phyloP scores from a whole-genome alignment of 2,797 vertebrate genomes.

The Paratrypauchen microcephalus region DNA sequence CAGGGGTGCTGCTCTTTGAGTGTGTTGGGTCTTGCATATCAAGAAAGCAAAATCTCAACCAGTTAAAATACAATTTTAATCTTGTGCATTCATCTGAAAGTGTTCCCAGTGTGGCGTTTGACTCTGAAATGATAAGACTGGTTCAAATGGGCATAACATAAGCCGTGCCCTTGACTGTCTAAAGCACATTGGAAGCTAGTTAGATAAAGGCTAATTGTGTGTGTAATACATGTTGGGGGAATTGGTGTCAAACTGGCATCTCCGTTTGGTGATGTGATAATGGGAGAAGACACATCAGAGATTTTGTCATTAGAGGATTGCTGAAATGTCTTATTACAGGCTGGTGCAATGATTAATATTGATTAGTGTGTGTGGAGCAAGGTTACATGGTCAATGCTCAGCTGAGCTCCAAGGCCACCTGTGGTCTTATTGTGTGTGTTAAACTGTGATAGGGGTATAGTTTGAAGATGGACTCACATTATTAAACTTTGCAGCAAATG shows the following conservation, averaged over 20 bases:
- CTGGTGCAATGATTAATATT: conserved; percentile 23
- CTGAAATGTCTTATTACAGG: conserved; percentile 14
- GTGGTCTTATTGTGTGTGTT: background rate
- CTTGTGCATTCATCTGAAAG: background rate
- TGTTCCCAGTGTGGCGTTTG: conserved; percentile 2
- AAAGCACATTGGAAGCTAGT: conserved; percentile 22
- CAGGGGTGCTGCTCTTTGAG: conserved; percentile 3
- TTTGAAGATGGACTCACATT: background rate
- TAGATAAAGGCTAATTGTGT: conserved; percentile 44
- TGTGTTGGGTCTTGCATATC: background rate
- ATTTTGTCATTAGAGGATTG: conserved; percentile 27
- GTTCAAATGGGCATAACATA: conserved; percentile 5
- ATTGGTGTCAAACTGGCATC: conserved; percentile 14
- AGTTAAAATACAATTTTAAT: conserved; percentile 8
- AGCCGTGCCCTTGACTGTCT: conserved; percentile 23
- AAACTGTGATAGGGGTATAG: background rate
- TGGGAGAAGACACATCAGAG: conserved; percentile 16
- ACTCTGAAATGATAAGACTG: conserved; percentile 4
- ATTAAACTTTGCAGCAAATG: background rate
- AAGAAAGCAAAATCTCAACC: conserved; percentile 4
- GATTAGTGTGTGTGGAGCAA: conserved; percentile 25
- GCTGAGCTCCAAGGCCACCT: conserved; percentile 1
- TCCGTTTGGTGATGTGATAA: conserved; percentile 19
- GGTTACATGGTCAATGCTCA: conserved; percentile 15
- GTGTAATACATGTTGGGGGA: conserved; percentile 39